Base-by-base conservation (phyloP, 2,797 vertebrate species). In the Phrynocephalus forsythii region DNA sequence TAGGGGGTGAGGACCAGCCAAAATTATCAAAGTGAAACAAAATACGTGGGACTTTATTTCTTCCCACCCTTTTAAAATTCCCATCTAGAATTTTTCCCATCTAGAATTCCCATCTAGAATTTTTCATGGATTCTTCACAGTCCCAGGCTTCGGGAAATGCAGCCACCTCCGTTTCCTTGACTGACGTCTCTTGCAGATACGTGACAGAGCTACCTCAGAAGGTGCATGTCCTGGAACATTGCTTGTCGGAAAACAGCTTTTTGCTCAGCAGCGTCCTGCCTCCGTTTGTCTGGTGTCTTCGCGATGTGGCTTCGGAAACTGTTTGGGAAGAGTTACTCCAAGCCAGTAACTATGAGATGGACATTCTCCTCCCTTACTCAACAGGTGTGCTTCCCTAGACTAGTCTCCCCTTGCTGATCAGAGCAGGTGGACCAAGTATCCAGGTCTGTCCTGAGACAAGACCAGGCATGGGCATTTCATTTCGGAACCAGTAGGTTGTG, bases 201-300 rank as follows among this genome's bases (percentile, higher is more conserved):
- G 72, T 77, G 48, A 52, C 10, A n/a, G 50, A 3, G 1, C 30
- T 89, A 26, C 30, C 63, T 0, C 16, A 3, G 9, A 28, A 16
- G 2, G 30, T 88, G 18, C 26, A 1, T 0, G 33, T 89, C 30
- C 15, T 71, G 33, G 79, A 85, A 18, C 26, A 73, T 5, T 63
- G 8, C 24, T 2, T 48, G 15, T 18, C 2, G 66, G 84, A 89
- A 3, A 81, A 85, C 26, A 44, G 63, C 48, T 30, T 15, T 60
- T 50, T 89, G 8, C 88, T 89, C 8, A 30, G 11, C 44, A 50
- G 56, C 0, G 7, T 86, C 11, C 84, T 89, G 33, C 88, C 88
- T 0, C 24, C 50, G 9, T 89, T 89, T 5, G 50, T 71, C 2
- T 89, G 88, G 88, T 82, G 83, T 72, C 79, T 89, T 75, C 28